A percentile compares a stretch with the other conserved stretches of the same genome.
Conservation (phyloP, 2,113 vertebrate species). For the Vicugna pacos region DNA sequence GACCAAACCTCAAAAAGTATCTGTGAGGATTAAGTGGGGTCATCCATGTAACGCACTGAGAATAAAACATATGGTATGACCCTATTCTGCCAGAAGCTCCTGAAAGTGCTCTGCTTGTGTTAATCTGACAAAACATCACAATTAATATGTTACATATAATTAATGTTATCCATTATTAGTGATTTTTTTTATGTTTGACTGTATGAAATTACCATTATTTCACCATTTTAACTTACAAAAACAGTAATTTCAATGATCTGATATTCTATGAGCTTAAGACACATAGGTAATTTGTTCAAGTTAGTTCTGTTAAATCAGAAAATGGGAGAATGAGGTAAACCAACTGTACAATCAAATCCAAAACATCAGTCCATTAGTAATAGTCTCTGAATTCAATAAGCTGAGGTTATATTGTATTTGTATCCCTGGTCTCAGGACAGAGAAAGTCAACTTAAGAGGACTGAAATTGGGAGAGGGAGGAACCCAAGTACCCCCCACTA, state of each 20-base stretch:
- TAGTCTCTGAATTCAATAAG: neutral
- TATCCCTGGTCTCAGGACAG: neutral
- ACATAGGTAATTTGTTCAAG: neutral
- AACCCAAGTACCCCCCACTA: no score
- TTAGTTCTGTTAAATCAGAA: neutral
- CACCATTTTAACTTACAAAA: neutral
- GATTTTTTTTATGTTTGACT: neutral
- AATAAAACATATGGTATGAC: neutral
- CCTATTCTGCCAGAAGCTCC: neutral
- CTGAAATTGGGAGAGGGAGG: neutral
- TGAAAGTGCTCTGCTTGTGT: neutral
- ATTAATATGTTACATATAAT: neutral
- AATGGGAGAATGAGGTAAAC: neutral
- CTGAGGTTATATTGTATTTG: neutral
- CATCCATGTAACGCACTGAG: neutral
- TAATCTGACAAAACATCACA: neutral
- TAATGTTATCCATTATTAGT: neutral
- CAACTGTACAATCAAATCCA: neutral
- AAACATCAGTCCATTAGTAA: neutral
- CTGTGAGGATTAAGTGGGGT: neutral
- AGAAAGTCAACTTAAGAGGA: neutral
- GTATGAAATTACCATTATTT: neutral
- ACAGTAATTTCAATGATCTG: neutral
- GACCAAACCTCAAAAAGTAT: neutral
- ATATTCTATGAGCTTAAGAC: neutral